Evolutionary conservation across 2,888 invertebrate species (phyloP).

Genomic region (Diachrysia chrysitis): DNA sequence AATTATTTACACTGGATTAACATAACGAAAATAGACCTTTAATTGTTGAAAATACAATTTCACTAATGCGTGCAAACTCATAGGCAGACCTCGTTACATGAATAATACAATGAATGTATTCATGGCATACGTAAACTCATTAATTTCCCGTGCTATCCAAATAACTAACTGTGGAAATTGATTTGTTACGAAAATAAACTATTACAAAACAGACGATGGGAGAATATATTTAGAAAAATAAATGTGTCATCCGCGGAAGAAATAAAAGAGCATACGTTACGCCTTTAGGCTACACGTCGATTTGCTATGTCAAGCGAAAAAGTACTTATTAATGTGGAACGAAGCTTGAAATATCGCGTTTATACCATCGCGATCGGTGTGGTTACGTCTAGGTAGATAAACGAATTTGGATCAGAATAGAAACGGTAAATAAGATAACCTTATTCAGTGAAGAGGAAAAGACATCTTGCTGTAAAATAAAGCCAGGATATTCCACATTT

Average conservation of each 20-base stretch:
- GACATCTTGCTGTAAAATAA: neutral
- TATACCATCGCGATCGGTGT: slow-evolving; percentile 20
- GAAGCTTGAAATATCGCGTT: slow-evolving; percentile 35
- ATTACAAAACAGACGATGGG: neutral
- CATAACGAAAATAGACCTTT: neutral
- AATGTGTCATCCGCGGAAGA: slow-evolving; percentile 8
- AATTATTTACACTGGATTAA: neutral
- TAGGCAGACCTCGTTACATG: neutral
- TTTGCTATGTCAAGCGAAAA: slow-evolving; percentile 17
- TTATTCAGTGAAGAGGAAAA: neutral
- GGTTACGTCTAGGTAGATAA: neutral
- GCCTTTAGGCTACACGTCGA: slow-evolving; percentile 8
- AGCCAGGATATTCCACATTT: neutral
- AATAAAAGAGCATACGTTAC: slow-evolving; percentile 5
- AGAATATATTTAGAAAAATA: slow-evolving; percentile 6
- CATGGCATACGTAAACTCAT: neutral
- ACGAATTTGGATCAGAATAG: slow-evolving; percentile 1
- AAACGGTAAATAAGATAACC: neutral
- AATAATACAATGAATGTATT: neutral
- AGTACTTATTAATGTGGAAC: slow-evolving; percentile 28
- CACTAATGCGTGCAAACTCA: neutral
- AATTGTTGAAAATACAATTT: neutral
- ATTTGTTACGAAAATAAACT: neutral
- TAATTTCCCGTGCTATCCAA: neutral
- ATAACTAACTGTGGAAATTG: slow-evolving; percentile 2